Percentiles rank a stretch among this genome's conserved stretches.
These are phyloP conservation scores for Rhabditoides inermis DNA, from an alignment of 2,888 invertebrate species.

Conservation along the genomic window DNA sequence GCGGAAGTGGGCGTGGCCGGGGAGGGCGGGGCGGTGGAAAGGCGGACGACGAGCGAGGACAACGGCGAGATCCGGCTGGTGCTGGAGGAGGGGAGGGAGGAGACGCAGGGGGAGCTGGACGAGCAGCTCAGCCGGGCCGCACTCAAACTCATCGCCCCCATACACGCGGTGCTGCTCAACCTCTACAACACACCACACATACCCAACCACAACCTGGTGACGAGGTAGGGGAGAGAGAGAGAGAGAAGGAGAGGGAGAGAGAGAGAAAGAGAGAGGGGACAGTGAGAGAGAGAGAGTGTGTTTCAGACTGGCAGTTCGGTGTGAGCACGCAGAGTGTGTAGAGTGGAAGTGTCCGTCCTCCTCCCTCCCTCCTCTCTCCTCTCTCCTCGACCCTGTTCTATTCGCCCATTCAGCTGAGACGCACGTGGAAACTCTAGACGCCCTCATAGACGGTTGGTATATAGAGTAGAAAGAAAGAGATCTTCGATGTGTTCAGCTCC, in stretches of 20 bases:
- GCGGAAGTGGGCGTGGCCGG: no score
- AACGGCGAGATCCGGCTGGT: no score
- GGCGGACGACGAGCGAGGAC: no score
- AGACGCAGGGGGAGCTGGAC: no score
- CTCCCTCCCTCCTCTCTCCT: constrained; percentile 13
- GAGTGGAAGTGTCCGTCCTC: constrained; percentile 7
- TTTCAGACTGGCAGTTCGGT: not conserved
- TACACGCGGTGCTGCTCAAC: constrained; percentile 25
- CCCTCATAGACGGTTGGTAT: constrained; percentile 4
- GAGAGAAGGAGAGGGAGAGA: not conserved
- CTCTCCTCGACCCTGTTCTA: constrained; percentile 11
- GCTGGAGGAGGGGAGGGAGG: no score
- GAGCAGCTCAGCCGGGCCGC: constrained; percentile 14
- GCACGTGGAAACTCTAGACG: constrained; percentile 3
- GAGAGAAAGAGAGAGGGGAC: not conserved
- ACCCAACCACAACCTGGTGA: constrained; percentile 31
- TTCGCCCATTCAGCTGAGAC: constrained; percentile 6
- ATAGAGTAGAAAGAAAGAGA: not conserved
- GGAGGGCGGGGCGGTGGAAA: no score
- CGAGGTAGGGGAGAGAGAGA: constrained; percentile 10
- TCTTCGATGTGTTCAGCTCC: not conserved
- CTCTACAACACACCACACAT: constrained; percentile 29
- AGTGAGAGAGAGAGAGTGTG: not conserved
- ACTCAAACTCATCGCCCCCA: constrained; percentile 23
- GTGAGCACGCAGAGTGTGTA: constrained; percentile 20